These are phyloP conservation scores for Campoletis sonorensis DNA, from an alignment of 1,140 invertebrate genomes.

Conservation along the genomic window DNA sequence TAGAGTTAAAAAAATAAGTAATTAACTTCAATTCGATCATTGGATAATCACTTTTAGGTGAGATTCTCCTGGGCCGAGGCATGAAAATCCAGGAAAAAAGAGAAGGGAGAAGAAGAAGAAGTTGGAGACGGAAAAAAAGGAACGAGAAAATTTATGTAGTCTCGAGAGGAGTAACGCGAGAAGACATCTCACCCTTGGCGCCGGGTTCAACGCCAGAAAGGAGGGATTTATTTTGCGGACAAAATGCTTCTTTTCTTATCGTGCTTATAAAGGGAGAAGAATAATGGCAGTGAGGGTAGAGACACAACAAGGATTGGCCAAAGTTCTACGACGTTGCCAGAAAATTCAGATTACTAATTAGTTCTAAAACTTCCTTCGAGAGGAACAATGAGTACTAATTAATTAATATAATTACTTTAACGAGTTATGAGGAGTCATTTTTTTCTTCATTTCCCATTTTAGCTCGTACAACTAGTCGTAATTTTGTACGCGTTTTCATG, in stretches of 20 bases:
- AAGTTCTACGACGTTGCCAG: not conserved
- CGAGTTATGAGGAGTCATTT: too few relatives aligned
- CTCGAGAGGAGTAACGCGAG: not conserved
- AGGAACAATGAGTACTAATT: too few relatives aligned
- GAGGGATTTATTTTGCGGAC: not conserved
- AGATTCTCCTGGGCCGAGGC: not conserved
- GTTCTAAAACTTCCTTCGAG: not conserved
- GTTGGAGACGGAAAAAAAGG: not conserved
- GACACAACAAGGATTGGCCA: not conserved
- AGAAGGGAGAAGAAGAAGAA: not conserved
- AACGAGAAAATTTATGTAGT: slow-evolving; percentile 8
- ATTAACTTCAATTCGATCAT: too few relatives aligned
- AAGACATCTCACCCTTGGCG: not conserved
- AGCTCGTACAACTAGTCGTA: too few relatives aligned
- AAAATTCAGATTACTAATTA: not conserved
- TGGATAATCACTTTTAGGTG: not conserved
- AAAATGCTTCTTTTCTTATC: slow-evolving; percentile 4
- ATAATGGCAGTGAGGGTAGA: not conserved
- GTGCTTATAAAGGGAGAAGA: not conserved
- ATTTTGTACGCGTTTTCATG: too few relatives aligned
- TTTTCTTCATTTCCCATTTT: too few relatives aligned
- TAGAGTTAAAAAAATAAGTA: too few relatives aligned
- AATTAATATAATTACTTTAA: too few relatives aligned
- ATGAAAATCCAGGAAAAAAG: not conserved
- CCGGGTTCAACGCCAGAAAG: not conserved